Percentiles rank a stretch among this genome's conserved stretches.
Evolutionary conservation across 2,113 vertebrate genomes (phyloP).

Genomic region (Vidua chalybeata): DNA sequence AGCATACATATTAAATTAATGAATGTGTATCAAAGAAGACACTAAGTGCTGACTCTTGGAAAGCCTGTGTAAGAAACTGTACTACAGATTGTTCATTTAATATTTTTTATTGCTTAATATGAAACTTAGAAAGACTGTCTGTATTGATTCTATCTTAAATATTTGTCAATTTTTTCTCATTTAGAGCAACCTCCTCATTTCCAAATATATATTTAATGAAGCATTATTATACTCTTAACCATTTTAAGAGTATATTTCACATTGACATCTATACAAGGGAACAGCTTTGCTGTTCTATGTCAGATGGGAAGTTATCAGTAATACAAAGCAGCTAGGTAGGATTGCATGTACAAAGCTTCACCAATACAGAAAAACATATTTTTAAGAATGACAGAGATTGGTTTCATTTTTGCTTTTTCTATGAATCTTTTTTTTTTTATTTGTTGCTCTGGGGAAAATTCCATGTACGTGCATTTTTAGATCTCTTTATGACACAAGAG

Average conservation of each 20-base stretch:
- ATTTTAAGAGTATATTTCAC: background rate
- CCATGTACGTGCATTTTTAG: accelerated
- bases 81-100: conserved; percentile 3
- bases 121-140: background rate
- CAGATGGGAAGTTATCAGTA: background rate
- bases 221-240: background rate
- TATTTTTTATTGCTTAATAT: conserved; percentile 45
- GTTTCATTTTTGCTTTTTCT: background rate
- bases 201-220: conserved; percentile 39
- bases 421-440: background rate
- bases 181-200: background rate
- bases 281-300: background rate
- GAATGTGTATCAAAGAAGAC: conserved; percentile 29
- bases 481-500: background rate
- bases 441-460: background rate
- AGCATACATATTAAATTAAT: conserved; percentile 56
- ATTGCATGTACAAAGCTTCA: background rate
- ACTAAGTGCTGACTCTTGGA: conserved; percentile 59
- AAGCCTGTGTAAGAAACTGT: conserved; percentile 33
- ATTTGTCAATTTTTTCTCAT: conserved; percentile 9
- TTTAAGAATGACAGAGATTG: background rate
- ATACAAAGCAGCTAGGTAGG: background rate
- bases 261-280: background rate
- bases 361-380: background rate
- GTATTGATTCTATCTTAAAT: conserved; percentile 26